A percentile compares a stretch with the other conserved stretches of the same genome.
Evolutionary conservation across 2,113 vertebrate genomes (phyloP).

Genomic region (Phyllopteryx taeniolatus): DNA sequence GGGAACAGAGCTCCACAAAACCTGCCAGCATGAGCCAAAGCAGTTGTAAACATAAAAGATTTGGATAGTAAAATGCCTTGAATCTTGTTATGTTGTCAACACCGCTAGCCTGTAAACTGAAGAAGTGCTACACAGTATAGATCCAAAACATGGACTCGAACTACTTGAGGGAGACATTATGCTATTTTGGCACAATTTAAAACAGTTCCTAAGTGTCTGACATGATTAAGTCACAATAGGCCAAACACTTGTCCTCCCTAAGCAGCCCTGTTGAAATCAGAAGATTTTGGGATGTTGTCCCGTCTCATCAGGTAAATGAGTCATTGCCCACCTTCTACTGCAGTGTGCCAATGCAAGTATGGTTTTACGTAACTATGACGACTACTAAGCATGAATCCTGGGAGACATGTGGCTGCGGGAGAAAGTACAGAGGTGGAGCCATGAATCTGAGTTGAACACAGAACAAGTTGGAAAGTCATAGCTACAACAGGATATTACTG

Average conservation of each 20-base stretch:
- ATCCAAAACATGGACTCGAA: slow-evolving; percentile 55
- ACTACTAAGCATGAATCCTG: not conserved
- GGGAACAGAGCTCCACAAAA: slow-evolving; percentile 29
- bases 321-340: not conserved
- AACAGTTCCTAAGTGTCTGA: not conserved
- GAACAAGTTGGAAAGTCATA: not conserved
- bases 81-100: slow-evolving; percentile 49
- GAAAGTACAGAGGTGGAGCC: not conserved
- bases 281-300: not conserved
- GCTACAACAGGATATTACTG: too few relatives aligned
- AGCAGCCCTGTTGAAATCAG: not conserved
- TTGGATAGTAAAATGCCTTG: slow-evolving; percentile 29
- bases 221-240: not conserved
- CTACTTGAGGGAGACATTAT: not conserved
- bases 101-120: slow-evolving; percentile 20
- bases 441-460: not conserved
- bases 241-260: not conserved
- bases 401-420: not conserved
- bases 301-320: not conserved
- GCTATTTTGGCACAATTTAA: not conserved
- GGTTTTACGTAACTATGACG: not conserved
- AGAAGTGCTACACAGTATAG: slow-evolving; percentile 47
- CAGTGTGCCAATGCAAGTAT: not conserved
- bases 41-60: slow-evolving; percentile 31
- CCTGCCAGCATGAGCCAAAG: slow-evolving; percentile 20